phyloP scores from a whole-genome alignment of 2,113 vertebrate species.

The Anas platyrhynchos region DNA sequence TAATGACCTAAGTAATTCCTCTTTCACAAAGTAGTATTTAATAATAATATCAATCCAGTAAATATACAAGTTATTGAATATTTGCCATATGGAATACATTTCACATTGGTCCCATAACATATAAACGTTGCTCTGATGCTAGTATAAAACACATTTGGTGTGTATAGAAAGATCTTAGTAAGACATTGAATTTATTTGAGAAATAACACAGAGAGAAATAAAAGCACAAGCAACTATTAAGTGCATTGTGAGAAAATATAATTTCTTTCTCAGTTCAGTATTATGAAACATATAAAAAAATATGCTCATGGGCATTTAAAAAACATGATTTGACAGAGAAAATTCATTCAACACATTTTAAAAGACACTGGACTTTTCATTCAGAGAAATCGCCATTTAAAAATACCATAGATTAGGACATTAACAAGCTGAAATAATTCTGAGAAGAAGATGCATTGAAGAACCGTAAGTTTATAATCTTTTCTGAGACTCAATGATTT shows the following conservation, averaged over 20 bases:
- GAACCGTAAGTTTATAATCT: neutral
- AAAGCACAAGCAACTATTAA: conserved; percentile 12
- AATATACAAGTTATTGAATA: neutral
- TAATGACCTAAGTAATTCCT: neutral
- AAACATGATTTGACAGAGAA: neutral
- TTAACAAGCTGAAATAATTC: conserved; percentile 27
- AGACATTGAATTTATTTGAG: conserved; percentile 8
- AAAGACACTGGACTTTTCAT: neutral
- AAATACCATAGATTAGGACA: conserved; percentile 1
- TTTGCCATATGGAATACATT: conserved; percentile 13
- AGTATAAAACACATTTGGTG: conserved; percentile 47
- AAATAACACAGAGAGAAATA: conserved; percentile 35
- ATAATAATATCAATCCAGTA: neutral
- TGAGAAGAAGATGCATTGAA: neutral
- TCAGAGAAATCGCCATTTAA: neutral
- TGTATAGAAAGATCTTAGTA: conserved; percentile 18
- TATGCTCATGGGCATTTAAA: neutral
- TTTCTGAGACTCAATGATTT: neutral
- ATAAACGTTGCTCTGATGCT: conserved; percentile 6
- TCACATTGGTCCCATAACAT: conserved; percentile 2
- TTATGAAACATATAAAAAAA: neutral
- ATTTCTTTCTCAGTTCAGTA: neutral
- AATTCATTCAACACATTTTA: conserved; percentile 23
- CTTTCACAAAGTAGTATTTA: neutral
- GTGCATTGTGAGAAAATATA: neutral